Evolutionary conservation across 2,888 invertebrate genomes (phyloP).

Genomic region (Drosophila limbata): DNA sequence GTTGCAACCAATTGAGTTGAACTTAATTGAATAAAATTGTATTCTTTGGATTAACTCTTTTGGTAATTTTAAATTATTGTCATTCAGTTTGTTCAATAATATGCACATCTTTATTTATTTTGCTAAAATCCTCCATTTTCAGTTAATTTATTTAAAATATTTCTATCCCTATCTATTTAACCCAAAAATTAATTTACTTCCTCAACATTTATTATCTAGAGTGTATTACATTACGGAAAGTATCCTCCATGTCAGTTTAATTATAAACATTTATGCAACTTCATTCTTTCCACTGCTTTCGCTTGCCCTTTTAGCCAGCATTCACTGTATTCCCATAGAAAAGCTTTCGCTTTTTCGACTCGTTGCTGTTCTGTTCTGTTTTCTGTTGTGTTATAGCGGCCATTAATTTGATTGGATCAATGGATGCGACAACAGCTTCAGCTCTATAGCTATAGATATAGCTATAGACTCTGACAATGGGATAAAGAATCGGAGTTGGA

Average conservation of each 20-base stretch:
- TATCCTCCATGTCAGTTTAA: too few species aligned
- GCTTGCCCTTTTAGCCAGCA: slow-evolving; percentile 6
- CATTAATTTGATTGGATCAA: slow-evolving; percentile 79
- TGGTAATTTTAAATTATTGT: too few species aligned
- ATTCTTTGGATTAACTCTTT: too few species aligned
- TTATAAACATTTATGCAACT: not conserved
- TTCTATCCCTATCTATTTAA: too few species aligned
- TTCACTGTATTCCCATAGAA: slow-evolving; percentile 62
- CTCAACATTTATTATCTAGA: too few species aligned
- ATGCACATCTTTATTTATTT: too few species aligned
- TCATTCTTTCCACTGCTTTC: not conserved
- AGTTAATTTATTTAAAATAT: too few species aligned
- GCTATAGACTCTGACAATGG: slow-evolving; percentile 40
- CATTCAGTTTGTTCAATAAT: too few species aligned
- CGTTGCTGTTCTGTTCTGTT: slow-evolving; percentile 28
- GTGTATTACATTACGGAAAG: too few species aligned
- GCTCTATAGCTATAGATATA: slow-evolving; percentile 36
- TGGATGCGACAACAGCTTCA: slow-evolving; percentile 68
- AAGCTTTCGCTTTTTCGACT: slow-evolving; percentile 56
- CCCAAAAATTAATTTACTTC: too few species aligned
- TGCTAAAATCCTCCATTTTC: too few species aligned
- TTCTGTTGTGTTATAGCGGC: slow-evolving; percentile 62
- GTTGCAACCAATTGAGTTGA: too few species aligned
- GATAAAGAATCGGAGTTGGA: slow-evolving; percentile 6
- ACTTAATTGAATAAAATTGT: not conserved